Evolutionary conservation across 2,797 vertebrate genomes (phyloP).

Genomic region (Euthynnus affinis): DNA sequence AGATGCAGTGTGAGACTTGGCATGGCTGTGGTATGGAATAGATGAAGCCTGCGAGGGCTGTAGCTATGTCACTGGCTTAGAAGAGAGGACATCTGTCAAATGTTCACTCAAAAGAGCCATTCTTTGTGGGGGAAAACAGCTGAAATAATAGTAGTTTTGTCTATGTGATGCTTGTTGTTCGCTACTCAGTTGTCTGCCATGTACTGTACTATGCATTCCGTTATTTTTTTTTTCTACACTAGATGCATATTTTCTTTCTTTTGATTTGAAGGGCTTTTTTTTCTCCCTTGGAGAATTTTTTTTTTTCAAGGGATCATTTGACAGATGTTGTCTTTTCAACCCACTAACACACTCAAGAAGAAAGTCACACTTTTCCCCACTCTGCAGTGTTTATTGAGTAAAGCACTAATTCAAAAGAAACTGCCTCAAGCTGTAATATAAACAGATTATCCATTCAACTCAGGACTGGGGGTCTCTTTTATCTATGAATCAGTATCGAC

Average conservation of each 20-base stretch:
- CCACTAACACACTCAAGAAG: constrained; percentile 45
- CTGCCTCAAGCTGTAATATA: constrained; percentile 70
- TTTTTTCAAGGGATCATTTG: constrained; percentile 55
- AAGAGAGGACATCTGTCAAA: constrained; percentile 64
- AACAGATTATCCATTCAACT: constrained; percentile 80
- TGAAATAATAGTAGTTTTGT: constrained; percentile 23
- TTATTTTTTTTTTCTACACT: constrained; percentile 33
- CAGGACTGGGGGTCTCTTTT: constrained; percentile 66
- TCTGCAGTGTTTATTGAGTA: constrained; percentile 69
- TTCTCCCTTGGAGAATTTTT: constrained; percentile 36
- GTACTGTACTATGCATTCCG: neutral
- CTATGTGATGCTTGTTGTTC: constrained; percentile 20
- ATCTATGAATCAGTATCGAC: constrained; percentile 74
- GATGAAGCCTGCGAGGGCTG: constrained; percentile 51
- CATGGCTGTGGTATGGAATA: constrained; percentile 50
- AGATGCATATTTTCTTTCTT: constrained; percentile 29
- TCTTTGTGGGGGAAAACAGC: constrained; percentile 28
- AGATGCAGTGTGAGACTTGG: constrained; percentile 64
- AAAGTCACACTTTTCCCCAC: constrained; percentile 52
- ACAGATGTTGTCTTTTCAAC: constrained; percentile 68
- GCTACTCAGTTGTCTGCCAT: constrained; percentile 34
- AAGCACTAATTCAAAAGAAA: constrained; percentile 76
- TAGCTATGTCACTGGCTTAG: constrained; percentile 44
- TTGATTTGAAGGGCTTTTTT: constrained; percentile 31
- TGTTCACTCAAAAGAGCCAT: constrained; percentile 42